A percentile compares a stretch with the other conserved stretches of the same genome.
Evolutionary conservation across 1,140 invertebrate species (phyloP).

Genomic region (Triops cancriformis): DNA sequence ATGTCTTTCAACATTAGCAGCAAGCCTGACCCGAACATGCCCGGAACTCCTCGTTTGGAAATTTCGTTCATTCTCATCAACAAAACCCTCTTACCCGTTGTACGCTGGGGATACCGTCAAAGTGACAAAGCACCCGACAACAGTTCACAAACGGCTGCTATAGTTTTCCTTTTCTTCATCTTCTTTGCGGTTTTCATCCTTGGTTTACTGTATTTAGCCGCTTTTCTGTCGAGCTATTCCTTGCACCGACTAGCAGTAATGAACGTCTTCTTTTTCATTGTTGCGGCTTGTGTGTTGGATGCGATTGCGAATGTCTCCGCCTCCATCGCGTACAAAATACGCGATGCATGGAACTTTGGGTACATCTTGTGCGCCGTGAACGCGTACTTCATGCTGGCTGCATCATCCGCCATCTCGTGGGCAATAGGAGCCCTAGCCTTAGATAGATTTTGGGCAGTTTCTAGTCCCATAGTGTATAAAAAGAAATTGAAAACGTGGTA

Average conservation of each 20-base stretch:
- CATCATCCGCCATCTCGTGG: neutral
- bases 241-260: neutral
- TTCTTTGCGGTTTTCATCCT: neutral
- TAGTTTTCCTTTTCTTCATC: slow-evolving; percentile 1
- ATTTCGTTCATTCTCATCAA: neutral
- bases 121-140: neutral
- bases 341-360: neutral
- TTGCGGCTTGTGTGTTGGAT: neutral
- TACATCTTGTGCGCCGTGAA: neutral
- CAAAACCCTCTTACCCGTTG: neutral
- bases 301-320: neutral
- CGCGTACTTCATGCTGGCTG: neutral
- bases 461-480: neutral
- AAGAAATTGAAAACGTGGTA: neutral
- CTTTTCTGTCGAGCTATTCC: neutral
- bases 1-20: neutral
- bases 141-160: neutral
- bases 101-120: slow-evolving; percentile 4
- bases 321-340: neutral
- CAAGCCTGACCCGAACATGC: neutral
- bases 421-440: neutral
- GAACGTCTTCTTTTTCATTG: neutral
- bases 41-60: neutral
- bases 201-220: neutral
- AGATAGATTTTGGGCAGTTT: neutral